phyloP scores from a whole-genome alignment of 1,140 invertebrate species.

The Lepidotrigona ventralis region DNA sequence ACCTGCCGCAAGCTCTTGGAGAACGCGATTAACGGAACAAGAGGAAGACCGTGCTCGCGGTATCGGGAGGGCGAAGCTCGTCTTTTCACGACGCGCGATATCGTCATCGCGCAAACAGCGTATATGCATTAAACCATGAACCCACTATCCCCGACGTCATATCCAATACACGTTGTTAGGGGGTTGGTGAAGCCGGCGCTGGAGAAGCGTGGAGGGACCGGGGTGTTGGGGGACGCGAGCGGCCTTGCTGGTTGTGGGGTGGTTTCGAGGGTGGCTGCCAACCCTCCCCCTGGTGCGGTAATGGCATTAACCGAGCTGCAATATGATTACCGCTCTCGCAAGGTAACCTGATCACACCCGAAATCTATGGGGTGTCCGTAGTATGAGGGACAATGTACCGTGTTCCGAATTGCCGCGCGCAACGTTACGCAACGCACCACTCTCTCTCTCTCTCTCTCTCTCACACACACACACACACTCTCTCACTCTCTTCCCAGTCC shows the following conservation, averaged over 20 bases:
- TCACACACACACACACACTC: too few species aligned
- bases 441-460: neutral
- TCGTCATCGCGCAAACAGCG: slow-evolving; percentile 67
- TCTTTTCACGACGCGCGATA: slow-evolving; percentile 64
- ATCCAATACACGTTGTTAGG: slow-evolving; percentile 76
- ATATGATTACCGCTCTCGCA: slow-evolving; percentile 79
- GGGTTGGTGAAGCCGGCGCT: slow-evolving; percentile 53
- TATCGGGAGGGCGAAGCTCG: slow-evolving; percentile 32
- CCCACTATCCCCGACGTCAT: slow-evolving; percentile 77
- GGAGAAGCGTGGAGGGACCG: slow-evolving; percentile 24
- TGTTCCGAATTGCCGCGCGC: slow-evolving; percentile 52
- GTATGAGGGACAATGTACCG: slow-evolving; percentile 60
- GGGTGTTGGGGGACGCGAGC: slow-evolving; percentile 14
- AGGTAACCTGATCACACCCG: slow-evolving; percentile 79
- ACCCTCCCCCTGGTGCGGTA: slow-evolving; percentile 73
- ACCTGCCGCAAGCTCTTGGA: slow-evolving; percentile 31
- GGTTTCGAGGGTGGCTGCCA: slow-evolving; percentile 71
- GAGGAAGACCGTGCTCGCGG: slow-evolving; percentile 41
- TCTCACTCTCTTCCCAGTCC: neutral
- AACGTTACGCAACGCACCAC: slow-evolving; percentile 68
- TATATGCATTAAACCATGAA: slow-evolving; percentile 78
- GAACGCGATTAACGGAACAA: slow-evolving; percentile 57
- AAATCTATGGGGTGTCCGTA: slow-evolving; percentile 72
- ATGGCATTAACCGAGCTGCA: slow-evolving; percentile 80
- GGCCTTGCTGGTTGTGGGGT: slow-evolving; percentile 59